phyloP scores from a whole-genome alignment of 2,888 invertebrate species.

The Cheilosia vernalis region DNA sequence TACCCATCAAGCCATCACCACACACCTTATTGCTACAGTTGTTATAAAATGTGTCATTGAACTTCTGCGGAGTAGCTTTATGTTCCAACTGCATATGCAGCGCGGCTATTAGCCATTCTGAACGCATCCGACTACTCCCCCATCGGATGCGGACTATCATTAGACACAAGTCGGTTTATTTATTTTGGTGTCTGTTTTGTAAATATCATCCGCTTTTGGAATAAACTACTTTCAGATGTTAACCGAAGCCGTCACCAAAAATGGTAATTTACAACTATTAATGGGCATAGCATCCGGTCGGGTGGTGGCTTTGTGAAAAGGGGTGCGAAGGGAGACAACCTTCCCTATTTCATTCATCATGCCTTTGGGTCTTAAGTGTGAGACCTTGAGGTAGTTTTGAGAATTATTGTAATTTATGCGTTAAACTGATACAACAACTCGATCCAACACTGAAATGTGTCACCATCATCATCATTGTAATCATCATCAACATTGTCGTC shows the following conservation, averaged over 20 bases:
- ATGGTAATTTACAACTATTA: conserved; percentile 32
- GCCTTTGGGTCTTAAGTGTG: conserved; percentile 20
- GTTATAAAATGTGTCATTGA: conserved; percentile 30
- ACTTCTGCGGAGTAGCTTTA: background rate
- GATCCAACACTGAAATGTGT: conserved; percentile 50
- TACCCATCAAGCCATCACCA: conserved; percentile 1
- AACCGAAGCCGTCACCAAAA: conserved; percentile 33
- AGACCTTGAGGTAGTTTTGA: conserved; percentile 41
- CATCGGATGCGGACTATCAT: conserved; percentile 47
- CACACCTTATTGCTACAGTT: conserved; percentile 1
- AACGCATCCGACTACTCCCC: conserved; percentile 26
- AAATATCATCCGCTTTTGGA: conserved; percentile 40
- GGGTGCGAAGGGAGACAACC: background rate
- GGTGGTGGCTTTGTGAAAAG: background rate
- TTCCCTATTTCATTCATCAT: conserved; percentile 5
- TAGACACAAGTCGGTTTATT: conserved; percentile 34
- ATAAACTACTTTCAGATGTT: conserved; percentile 60
- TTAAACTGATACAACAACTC: conserved; percentile 27
- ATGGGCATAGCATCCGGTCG: conserved; percentile 57
- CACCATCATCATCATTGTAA: conserved; percentile 38
- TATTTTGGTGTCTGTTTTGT: conserved; percentile 2
- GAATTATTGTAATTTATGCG: conserved; percentile 19
- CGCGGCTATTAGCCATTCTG: conserved; percentile 40
- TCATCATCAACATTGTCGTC: conserved; percentile 14
- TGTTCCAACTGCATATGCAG: background rate